A percentile compares a stretch with the other conserved stretches of the same genome.
Evolutionary conservation across 53 echinoderm and acorn worm genomes (phyloP).

Genomic region (Actinopyga echinites): DNA sequence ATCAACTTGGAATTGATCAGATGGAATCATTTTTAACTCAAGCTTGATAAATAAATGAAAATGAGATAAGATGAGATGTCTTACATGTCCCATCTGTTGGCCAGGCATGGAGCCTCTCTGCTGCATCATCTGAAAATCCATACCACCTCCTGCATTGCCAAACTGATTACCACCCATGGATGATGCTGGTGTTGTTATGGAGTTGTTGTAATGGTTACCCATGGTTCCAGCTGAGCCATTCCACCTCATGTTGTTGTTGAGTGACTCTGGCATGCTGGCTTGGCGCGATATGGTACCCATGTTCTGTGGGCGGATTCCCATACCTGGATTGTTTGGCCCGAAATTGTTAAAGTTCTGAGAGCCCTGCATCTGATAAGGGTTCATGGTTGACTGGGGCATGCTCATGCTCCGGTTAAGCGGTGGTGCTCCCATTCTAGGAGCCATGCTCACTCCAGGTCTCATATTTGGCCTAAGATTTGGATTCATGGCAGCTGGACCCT

Average conservation of each 20-base stretch:
- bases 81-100: constrained; percentile 35
- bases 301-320: not conserved
- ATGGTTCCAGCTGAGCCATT: constrained; percentile 30
- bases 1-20: too few species aligned
- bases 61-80: not conserved
- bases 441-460: constrained; percentile 61
- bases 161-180: constrained; percentile 14
- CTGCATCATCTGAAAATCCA: constrained; percentile 74
- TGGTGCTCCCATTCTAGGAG: constrained; percentile 37
- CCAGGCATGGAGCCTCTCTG: constrained; percentile 43
- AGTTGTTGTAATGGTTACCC: constrained; percentile 37
- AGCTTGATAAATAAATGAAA: too few species aligned
- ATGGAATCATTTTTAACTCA: too few species aligned
- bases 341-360: constrained; percentile 3
- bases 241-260: constrained; percentile 75
- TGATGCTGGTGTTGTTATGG: constrained; percentile 43
- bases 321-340: constrained; percentile 21
- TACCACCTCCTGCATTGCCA: constrained; percentile 43
- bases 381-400: constrained; percentile 54
- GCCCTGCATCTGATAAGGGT: constrained; percentile 36
- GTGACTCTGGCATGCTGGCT: constrained; percentile 38
- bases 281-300: constrained; percentile 9
- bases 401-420: constrained; percentile 58
- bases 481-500: constrained; percentile 67
- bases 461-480: constrained; percentile 78